phyloP scores from a whole-genome alignment of 2,888 invertebrate species.

The Liopterus haemorrhoidalis region DNA sequence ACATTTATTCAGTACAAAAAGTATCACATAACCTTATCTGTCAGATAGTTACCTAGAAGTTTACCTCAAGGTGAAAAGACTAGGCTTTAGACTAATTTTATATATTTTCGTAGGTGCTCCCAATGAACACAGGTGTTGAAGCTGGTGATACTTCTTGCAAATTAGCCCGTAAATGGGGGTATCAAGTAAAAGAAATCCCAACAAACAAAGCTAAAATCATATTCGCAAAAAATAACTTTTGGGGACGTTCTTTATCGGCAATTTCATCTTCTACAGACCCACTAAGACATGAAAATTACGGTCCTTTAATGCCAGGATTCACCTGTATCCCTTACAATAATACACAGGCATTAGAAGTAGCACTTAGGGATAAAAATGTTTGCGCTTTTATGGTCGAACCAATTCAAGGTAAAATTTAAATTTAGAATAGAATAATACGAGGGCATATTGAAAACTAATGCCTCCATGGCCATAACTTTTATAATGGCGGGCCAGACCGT shows the following conservation, averaged over 20 bases:
- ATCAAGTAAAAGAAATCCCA: slow-evolving; percentile 66
- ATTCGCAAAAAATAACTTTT: slow-evolving; percentile 74
- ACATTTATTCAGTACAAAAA: too few species aligned
- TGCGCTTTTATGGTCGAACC: slow-evolving; percentile 84
- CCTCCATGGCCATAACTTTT: too few species aligned
- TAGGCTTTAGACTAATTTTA: too few species aligned
- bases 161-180: slow-evolving; percentile 76
- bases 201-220: slow-evolving; percentile 63
- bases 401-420: too few species aligned
- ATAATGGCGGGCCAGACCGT: too few species aligned
- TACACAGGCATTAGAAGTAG: slow-evolving; percentile 59
- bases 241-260: slow-evolving; percentile 77
- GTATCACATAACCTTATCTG: too few species aligned
- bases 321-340: slow-evolving; percentile 69
- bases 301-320: slow-evolving; percentile 76
- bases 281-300: slow-evolving; percentile 61
- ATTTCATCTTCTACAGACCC: slow-evolving; percentile 74
- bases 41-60: too few species aligned
- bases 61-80: too few species aligned
- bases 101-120: too few species aligned
- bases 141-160: slow-evolving; percentile 76
- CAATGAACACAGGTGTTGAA: slow-evolving; percentile 82
- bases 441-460: too few species aligned
- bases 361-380: slow-evolving; percentile 58
- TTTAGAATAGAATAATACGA: too few species aligned